Evolutionary conservation across 2,888 invertebrate genomes (phyloP).

Genomic region (Andrena chrysosceles): DNA sequence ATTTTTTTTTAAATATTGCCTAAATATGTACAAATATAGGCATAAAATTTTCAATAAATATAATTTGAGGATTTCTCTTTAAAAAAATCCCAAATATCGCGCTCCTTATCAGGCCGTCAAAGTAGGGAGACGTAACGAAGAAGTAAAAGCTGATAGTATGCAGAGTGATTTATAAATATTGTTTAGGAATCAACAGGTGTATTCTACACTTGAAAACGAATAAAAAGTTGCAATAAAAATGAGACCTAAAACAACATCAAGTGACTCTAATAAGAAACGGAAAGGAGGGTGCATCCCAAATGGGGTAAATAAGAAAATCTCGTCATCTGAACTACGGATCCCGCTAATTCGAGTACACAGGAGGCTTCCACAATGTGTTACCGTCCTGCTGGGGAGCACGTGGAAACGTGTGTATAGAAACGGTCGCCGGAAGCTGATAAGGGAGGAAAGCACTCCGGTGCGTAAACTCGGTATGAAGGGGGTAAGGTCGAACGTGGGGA

Average conservation of each 20-base stretch:
- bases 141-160: no score
- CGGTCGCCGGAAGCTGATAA: conserved; percentile 53
- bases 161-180: no score
- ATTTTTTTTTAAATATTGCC: no score
- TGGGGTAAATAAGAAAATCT: conserved; percentile 17
- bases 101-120: no score
- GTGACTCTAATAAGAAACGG: conserved; percentile 28
- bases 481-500: conserved; percentile 36
- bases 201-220: no score
- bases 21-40: no score
- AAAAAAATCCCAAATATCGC: no score
- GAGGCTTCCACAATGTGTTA: background rate
- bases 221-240: no score
- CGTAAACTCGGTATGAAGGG: conserved; percentile 65
- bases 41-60: no score
- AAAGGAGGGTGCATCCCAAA: background rate
- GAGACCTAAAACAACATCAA: background rate
- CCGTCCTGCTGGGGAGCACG: background rate
- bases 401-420: conserved; percentile 25
- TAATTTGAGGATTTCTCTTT: no score
- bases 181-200: no score
- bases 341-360: conserved; percentile 32
- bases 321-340: conserved; percentile 18
- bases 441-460: conserved; percentile 44
- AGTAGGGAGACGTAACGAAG: no score